Base-by-base conservation (phyloP, 2,888 invertebrate genomes). In the Lasioglossum oenotherae region DNA sequence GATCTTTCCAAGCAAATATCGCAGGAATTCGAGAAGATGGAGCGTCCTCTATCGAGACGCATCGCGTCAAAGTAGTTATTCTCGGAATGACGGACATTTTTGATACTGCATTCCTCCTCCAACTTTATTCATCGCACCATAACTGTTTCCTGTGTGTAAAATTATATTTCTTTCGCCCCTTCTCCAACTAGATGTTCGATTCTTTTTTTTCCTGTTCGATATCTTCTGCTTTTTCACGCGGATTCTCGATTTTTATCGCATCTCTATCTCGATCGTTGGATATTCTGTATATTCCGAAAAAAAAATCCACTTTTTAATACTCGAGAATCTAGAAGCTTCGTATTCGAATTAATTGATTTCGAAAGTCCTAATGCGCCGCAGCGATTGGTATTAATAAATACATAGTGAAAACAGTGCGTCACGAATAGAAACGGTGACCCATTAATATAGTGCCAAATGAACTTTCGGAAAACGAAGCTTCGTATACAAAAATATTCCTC, bases 61-160 rank as follows among this genome's bases (percentile, higher is more conserved):
- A 27, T 38, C 49, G 44, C 35, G 41, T 81, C 74, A 31, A 60
- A 73, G 46, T 60, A 77, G 78, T 79, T 85, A 85, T 85, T 85
- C 74, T 85, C 41, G 73, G 82, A 78, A 71, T 79, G 75, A 64
- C 76, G 76, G 57, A 67, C 74, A 79, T 77, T 76, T 85, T 85
- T 19, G 76, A 79, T 44, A 27, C 74, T 35, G 38, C 57, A 67
- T 78, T 44, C 64, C 78, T 74, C 41, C n/a, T 69, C 44, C 46
- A 8, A 69, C 38, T 69, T 69, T 69, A 53, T 74, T 74, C 38
- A 57, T 38, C 53, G 23, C 74, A 35, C 53, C 35, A 69, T 69
- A 69, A 69, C 38, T 69, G 69, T 69, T 69, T 69, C 69, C 38
- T 23, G 35, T 10, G 38, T 38, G 69, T 41, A 69, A 69, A 69